Base-by-base conservation (phyloP, 2,888 invertebrate genomes). In the Meganola albula region DNA sequence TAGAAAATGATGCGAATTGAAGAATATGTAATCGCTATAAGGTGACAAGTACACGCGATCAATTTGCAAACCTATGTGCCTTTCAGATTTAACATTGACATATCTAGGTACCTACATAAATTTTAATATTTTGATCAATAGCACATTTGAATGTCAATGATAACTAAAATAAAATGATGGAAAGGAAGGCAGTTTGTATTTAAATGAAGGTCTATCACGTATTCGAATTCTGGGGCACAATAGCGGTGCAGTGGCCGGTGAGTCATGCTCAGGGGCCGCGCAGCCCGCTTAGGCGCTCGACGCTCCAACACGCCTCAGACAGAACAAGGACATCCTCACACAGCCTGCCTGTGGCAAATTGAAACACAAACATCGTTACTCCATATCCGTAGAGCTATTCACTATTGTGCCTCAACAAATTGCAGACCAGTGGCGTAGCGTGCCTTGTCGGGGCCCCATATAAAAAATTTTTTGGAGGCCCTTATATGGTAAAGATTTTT, bases 341-440 rank as follows among this genome's bases (percentile, higher is more conserved):
- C 59, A 58, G 59, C 56, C 60, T 53, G 52, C 59, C 69, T 67
- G 70, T 64, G 58, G 65, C 74, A 69, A 77, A 78, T 74, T 65
- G 74, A 67, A 77, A 75, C 74, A 77, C 72, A 78, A 80, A 78
- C 79, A 82, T 73, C 54, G 69, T 83, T 80, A 66, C 80, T 73
- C 82, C 82, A 82, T 79, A 82, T 83, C 79, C 79, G 82, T 76
- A 59, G 55, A 48, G 63, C 68, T 73, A 71, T 77, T 76, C 76
- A 74, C 73, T 69, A 82, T 84, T 83, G 79, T 84, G 75, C 75
- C 67, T 70, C 74, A 74, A 78, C 75, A 72, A 77, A 77, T 79
- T 75, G 69, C 70, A 68, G 63, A 74, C 77, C n/a, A n/a, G n/a
- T n/a, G n/a, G n/a, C n/a, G n/a, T n/a, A n/a, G n/a, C n/a, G n/a